A percentile compares a stretch with the other conserved stretches of the same genome.
Conservation (phyloP, 2,113 vertebrate genomes). For the Ibidorhyncha struthersii region DNA sequence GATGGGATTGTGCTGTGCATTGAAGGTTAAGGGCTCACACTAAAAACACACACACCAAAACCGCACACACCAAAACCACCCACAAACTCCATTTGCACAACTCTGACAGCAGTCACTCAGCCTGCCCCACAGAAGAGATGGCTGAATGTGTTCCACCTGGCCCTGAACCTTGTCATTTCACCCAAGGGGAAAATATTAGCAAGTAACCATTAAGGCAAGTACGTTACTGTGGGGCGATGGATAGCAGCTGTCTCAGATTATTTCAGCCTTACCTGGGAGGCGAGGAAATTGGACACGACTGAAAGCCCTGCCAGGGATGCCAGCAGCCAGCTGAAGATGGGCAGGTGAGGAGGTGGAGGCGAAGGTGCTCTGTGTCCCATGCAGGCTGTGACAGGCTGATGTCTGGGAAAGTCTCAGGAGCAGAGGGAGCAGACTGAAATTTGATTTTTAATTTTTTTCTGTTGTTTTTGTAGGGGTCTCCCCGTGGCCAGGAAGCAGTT, state of each 20-base stretch:
- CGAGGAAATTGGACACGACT: background rate
- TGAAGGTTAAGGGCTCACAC: background rate
- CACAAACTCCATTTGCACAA: background rate
- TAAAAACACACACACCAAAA: background rate
- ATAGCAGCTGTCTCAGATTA: constrained; percentile 1
- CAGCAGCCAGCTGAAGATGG: background rate
- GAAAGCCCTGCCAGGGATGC: background rate
- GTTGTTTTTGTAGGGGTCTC: background rate
- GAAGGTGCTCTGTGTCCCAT: background rate
- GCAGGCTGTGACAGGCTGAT: background rate
- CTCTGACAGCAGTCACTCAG: background rate
- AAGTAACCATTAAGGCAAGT: background rate
- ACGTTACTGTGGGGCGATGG: background rate
- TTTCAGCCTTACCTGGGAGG: background rate
- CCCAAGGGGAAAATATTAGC: background rate
- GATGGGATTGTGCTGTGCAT: background rate
- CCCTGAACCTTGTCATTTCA: background rate
- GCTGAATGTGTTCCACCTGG: background rate
- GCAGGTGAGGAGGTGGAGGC: background rate
- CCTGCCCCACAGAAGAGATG: background rate
- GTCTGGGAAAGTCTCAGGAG: background rate
- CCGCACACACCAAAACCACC: background rate
- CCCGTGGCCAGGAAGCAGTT: background rate
- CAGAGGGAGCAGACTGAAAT: background rate
- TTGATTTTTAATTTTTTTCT: background rate